A percentile compares a stretch with the other conserved stretches of the same genome.
Evolutionary conservation across 2,797 vertebrate genomes (phyloP).

Genomic region (Typhlichthys subterraneus): DNA sequence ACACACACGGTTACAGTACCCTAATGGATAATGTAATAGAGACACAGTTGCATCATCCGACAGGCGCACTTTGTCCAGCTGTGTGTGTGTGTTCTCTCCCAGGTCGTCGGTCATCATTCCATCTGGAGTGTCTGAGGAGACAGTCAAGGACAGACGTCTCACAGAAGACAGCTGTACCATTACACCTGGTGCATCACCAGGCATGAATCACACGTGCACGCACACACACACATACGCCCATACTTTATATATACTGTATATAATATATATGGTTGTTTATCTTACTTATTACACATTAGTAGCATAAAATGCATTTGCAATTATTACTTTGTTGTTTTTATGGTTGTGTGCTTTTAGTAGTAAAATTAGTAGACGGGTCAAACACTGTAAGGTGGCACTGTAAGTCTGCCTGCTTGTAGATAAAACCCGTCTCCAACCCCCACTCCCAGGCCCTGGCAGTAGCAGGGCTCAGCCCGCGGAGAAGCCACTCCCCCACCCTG

Average conservation of each 20-base stretch:
- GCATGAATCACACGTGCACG: constrained; percentile 59
- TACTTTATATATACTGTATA: neutral
- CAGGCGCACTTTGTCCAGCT: neutral
- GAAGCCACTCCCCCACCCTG: constrained; percentile 90
- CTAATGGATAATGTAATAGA: no score
- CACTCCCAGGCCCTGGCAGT: constrained; percentile 86
- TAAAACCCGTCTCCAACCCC: neutral
- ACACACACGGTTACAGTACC: neutral
- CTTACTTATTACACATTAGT: no score
- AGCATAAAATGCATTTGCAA: no score
- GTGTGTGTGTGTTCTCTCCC: constrained; percentile 18
- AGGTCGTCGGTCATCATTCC: constrained; percentile 96
- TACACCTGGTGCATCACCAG: constrained; percentile 96
- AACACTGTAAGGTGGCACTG: no score
- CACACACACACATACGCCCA: neutral
- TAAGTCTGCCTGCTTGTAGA: neutral
- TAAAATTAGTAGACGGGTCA: no score
- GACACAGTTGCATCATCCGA: no score
- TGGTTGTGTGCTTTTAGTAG: no score
- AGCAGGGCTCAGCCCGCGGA: constrained; percentile 91
- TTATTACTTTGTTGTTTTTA: no score
- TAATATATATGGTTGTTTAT: neutral
- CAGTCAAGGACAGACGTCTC: constrained; percentile 88
- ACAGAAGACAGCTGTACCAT: constrained; percentile 90
- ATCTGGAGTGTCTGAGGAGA: constrained; percentile 94